Evolutionary conservation across 2,888 invertebrate genomes (phyloP).

Genomic region (Cantharis rufa): DNA sequence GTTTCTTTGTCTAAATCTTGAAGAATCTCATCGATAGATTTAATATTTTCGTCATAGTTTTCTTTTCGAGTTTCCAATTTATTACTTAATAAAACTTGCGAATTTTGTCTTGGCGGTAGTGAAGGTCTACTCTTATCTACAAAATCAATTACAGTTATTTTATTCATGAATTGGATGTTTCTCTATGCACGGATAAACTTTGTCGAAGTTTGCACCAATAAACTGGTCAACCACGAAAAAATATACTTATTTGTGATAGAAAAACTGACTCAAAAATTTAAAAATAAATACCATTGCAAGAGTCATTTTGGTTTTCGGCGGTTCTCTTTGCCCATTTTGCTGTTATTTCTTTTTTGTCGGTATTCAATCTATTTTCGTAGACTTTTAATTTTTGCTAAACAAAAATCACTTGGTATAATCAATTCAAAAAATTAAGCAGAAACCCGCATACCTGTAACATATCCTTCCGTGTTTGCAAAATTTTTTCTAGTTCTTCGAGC

Average conservation of each 20-base stretch:
- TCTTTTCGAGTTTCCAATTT: constrained; percentile 21
- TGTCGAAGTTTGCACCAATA: too few relatives aligned
- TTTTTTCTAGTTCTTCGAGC: constrained; percentile 44
- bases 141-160: background rate
- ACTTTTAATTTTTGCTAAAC: constrained; percentile 17
- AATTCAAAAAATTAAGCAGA: background rate
- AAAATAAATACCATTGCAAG: background rate
- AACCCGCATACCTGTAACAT: constrained; percentile 38
- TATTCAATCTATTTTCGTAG: background rate
- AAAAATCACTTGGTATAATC: background rate
- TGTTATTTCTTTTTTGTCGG: background rate
- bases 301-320: background rate
- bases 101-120: constrained; percentile 29
- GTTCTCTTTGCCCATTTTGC: background rate
- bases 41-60: constrained; percentile 33
- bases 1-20: constrained; percentile 46
- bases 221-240: too few relatives aligned
- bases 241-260: too few relatives aligned
- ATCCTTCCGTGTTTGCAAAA: constrained; percentile 42
- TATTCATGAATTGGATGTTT: too few relatives aligned
- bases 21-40: constrained; percentile 49
- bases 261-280: background rate
- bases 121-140: constrained; percentile 5
- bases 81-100: constrained; percentile 38
- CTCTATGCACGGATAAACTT: too few relatives aligned